These are phyloP conservation scores for Gadus chalcogrammus DNA, from an alignment of 2,113 vertebrate species.

Conservation along the genomic window DNA sequence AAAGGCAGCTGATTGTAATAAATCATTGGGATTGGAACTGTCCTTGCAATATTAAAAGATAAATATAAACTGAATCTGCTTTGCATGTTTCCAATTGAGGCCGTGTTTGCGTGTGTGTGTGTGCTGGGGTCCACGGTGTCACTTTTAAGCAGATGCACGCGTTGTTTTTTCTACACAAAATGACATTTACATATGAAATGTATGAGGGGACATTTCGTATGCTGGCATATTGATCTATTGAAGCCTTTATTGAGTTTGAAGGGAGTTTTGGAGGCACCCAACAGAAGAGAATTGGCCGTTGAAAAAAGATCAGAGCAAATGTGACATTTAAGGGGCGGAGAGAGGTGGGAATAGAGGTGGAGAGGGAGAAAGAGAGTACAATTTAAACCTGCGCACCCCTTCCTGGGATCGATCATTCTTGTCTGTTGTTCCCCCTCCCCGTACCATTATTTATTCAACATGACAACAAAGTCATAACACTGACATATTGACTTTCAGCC, in stretches of 20 bases:
- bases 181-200: conserved; percentile 69
- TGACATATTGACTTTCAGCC: conserved; percentile 29
- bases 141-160: conserved; percentile 54
- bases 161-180: conserved; percentile 56
- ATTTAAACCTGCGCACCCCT: background rate
- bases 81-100: conserved; percentile 31
- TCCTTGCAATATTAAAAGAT: conserved; percentile 36
- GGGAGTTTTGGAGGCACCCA: conserved; percentile 34
- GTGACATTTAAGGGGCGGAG: conserved; percentile 1
- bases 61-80: conserved; percentile 33
- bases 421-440: too few relatives aligned
- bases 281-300: conserved; percentile 29
- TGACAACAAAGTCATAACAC: conserved; percentile 19
- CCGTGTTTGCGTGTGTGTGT: background rate
- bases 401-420: conserved; percentile 16
- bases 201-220: conserved; percentile 48
- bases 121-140: background rate
- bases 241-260: conserved; percentile 59
- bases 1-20: conserved; percentile 21
- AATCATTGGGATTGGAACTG: conserved; percentile 24
- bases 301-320: conserved; percentile 35
- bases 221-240: conserved; percentile 62
- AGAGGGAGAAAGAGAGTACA: too few relatives aligned
- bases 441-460: conserved; percentile 22
- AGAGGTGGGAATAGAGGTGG: background rate